These are phyloP conservation scores for Epistrophe grossulariae DNA, from an alignment of 2,888 invertebrate genomes.

Conservation along the genomic window DNA sequence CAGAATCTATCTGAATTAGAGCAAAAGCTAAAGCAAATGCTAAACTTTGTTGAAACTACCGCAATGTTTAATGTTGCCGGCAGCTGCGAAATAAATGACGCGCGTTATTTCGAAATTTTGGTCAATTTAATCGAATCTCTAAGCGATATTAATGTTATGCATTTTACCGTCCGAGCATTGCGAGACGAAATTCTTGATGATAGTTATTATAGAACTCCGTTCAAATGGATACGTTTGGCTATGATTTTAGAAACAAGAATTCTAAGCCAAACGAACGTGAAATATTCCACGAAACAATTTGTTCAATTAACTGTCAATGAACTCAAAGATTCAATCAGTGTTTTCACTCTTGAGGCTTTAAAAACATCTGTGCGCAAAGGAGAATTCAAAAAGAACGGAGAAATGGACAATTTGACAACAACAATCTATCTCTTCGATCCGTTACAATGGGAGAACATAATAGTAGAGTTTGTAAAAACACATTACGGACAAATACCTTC, in stretches of 20 bases:
- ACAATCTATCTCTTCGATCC: not conserved
- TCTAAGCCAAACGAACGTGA: not conserved
- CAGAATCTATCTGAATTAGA: too few species aligned
- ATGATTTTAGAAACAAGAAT: not conserved
- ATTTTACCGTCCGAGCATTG: not conserved
- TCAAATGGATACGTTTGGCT: conserved; percentile 9
- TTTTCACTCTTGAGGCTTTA: not conserved
- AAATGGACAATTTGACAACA: conserved; percentile 7
- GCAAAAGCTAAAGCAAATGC: too few species aligned
- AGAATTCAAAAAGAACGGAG: not conserved
- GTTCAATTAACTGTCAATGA: not conserved
- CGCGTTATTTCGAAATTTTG: not conserved
- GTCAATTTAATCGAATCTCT: not conserved
- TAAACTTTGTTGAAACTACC: too few species aligned
- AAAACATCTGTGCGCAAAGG: not conserved
- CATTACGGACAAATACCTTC: not conserved
- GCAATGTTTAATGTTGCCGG: too few species aligned
- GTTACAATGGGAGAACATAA: not conserved
- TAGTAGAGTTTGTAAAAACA: conserved; percentile 5
- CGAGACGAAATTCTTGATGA: not conserved
- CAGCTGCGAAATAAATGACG: not conserved
- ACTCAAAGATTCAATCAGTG: not conserved
- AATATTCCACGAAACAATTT: not conserved
- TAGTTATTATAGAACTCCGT: not conserved
- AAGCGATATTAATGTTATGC: not conserved